phyloP scores from a whole-genome alignment of 1,140 invertebrate genomes.

The Oppia nitens region DNA sequence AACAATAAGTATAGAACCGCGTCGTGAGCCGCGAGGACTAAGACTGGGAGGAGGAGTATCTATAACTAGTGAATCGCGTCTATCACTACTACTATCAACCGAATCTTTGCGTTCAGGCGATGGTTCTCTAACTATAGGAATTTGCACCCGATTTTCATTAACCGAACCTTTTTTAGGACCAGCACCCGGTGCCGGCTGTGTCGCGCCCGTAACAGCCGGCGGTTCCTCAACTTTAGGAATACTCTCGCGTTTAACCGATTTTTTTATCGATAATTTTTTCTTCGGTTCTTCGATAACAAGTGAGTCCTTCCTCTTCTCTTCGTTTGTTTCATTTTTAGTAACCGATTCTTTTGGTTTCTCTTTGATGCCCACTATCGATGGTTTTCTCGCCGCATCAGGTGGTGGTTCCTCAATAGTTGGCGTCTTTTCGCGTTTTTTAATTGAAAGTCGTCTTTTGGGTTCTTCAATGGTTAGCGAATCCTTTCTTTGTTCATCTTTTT shows the following conservation, averaged over 20 bases:
- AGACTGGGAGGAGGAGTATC: background rate
- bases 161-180: background rate
- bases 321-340: background rate
- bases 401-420: slow-evolving; percentile 24
- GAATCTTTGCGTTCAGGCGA: slow-evolving; percentile 20
- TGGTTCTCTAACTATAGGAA: slow-evolving; percentile 20
- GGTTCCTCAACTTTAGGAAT: slow-evolving; percentile 14
- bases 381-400: slow-evolving; percentile 28
- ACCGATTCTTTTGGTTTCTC: background rate
- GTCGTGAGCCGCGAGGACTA: slow-evolving; percentile 10
- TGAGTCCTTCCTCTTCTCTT: slow-evolving; percentile 19
- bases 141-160: background rate
- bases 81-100: slow-evolving; percentile 17
- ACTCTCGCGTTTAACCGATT: slow-evolving; percentile 16
- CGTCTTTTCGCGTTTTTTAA: background rate
- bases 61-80: slow-evolving; percentile 1
- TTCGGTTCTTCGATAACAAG: slow-evolving; percentile 19
- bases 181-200: background rate
- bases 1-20: slow-evolving; percentile 33
- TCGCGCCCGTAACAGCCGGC: background rate
- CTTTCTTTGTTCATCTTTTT: background rate
- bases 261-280: slow-evolving; percentile 20
- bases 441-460: background rate
- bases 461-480: background rate
- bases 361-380: slow-evolving; percentile 23